Evolutionary conservation across 2,888 invertebrate species (phyloP).

Genomic region (Torymus auratus): DNA sequence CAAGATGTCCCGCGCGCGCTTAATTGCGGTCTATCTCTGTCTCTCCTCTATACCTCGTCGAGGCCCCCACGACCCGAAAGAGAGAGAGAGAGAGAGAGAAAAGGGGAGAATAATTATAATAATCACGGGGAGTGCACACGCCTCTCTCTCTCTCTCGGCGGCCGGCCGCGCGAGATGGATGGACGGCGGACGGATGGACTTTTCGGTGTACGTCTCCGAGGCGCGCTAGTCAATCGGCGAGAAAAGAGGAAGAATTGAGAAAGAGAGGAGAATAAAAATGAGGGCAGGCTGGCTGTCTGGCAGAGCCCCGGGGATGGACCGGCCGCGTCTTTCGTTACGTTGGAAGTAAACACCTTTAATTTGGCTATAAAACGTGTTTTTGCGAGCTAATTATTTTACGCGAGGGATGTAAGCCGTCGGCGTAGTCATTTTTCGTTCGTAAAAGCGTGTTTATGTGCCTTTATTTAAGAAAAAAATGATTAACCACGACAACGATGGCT

Average conservation of each 20-base stretch:
- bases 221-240: constrained; percentile 42
- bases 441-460: too few relatives aligned
- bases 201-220: constrained; percentile 63
- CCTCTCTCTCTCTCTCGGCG: constrained; percentile 61
- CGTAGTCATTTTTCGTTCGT: too few relatives aligned
- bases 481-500: too few relatives aligned
- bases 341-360: constrained; percentile 16
- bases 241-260: constrained; percentile 13
- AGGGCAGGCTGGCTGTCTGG: constrained; percentile 41
- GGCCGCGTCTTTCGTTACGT: neutral
- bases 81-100: too few relatives aligned
- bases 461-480: too few relatives aligned
- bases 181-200: constrained; percentile 65
- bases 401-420: too few relatives aligned
- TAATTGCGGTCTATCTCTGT: constrained; percentile 73
- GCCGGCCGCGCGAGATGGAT: constrained; percentile 66
- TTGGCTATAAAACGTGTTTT: neutral
- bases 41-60: constrained; percentile 52
- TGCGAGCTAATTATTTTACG: too few relatives aligned
- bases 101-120: constrained; percentile 73
- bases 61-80: constrained; percentile 55
- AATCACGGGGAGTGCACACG: constrained; percentile 72
- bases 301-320: too few relatives aligned
- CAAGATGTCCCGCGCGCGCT: constrained; percentile 73
- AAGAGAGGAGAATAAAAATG: constrained; percentile 49